These are phyloP conservation scores for Brachyhypopomus gauderio DNA, from an alignment of 2,113 vertebrate species.

Conservation along the genomic window DNA sequence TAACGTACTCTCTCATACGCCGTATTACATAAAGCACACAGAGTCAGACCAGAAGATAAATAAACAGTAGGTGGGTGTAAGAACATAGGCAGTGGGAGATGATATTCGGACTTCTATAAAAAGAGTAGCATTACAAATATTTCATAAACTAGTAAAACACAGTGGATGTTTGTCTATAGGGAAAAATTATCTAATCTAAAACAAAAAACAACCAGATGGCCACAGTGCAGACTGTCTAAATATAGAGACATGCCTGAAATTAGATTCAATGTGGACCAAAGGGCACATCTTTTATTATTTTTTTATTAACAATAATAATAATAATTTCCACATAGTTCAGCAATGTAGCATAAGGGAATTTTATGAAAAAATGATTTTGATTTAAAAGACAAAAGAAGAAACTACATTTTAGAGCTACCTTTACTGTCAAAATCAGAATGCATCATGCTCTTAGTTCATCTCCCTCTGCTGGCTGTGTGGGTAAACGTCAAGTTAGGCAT, in stretches of 20 bases:
- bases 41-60: constrained; percentile 45
- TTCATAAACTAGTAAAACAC: constrained; percentile 33
- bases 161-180: background rate
- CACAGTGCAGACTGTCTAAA: background rate
- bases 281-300: too few species aligned
- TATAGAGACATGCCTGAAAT: background rate
- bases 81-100: constrained; percentile 61
- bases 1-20: constrained; percentile 5
- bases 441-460: background rate
- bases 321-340: background rate
- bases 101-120: constrained; percentile 32
- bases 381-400: background rate
- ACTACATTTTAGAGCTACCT: background rate
- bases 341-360: background rate
- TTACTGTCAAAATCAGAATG: background rate
- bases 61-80: constrained; percentile 65
- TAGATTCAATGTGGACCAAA: too few species aligned
- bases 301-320: too few species aligned
- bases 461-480: constrained; percentile 37
- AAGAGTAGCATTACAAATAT: constrained; percentile 16
- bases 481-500: background rate
- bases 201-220: background rate
- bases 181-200: constrained; percentile 8
- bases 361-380: background rate
- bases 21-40: constrained; percentile 63